phyloP scores from a whole-genome alignment of 1,140 invertebrate genomes.

The Heliconius melpomene region DNA sequence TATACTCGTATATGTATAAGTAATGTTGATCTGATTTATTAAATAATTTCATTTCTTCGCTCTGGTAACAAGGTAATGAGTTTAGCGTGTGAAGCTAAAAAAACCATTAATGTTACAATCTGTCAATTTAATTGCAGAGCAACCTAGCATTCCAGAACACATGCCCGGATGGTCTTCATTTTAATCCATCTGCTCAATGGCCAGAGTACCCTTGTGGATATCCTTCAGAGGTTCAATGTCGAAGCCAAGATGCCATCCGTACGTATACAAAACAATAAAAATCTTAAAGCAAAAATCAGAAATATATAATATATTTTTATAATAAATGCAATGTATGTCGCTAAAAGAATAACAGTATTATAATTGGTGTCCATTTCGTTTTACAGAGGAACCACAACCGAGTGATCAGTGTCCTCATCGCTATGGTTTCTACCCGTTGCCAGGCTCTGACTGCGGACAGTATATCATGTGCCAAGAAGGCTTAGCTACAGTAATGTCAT shows the following conservation, averaged over 20 bases:
- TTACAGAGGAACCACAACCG: constrained; percentile 72
- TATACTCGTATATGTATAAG: neutral
- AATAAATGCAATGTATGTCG: no score
- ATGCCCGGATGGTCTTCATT: constrained; percentile 60
- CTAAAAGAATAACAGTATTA: neutral
- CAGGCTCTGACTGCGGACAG: constrained; percentile 87
- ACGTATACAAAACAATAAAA: constrained; percentile 29
- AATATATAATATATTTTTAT: neutral
- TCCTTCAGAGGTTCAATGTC: constrained; percentile 51
- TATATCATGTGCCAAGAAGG: constrained; percentile 89
- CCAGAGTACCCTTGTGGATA: constrained; percentile 56
- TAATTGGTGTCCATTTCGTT: neutral
- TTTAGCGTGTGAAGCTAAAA: no score
- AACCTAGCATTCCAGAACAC: constrained; percentile 38
- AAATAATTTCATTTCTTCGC: no score
- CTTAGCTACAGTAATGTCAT: constrained; percentile 82
- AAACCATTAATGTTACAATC: neutral
- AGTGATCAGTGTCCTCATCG: constrained; percentile 90
- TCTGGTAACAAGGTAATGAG: no score
- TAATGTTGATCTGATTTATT: no score
- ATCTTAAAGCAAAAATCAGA: neutral
- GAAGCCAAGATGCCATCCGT: constrained; percentile 33
- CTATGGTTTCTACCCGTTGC: constrained; percentile 88
- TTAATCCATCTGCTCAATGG: constrained; percentile 48
- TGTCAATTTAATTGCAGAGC: constrained; percentile 47